Evolutionary conservation across 2,888 invertebrate species (phyloP).

Genomic region (Stegophylla sp.): DNA sequence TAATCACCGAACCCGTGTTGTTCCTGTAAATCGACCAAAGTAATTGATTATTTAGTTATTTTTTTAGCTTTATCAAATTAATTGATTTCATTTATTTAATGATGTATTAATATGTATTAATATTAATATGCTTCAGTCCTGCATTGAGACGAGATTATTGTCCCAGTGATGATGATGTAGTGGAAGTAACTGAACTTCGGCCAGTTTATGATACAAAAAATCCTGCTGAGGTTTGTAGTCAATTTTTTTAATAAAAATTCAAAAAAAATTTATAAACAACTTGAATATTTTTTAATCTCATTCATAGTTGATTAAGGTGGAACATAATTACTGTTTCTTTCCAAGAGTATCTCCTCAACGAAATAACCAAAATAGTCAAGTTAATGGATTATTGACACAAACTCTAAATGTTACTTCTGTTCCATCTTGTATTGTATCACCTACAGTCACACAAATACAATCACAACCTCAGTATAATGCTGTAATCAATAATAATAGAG

Average conservation of each 20-base stretch:
- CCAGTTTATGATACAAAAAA: conserved; percentile 48
- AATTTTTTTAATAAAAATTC: neutral
- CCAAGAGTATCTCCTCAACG: conserved; percentile 34
- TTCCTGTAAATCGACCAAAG: conserved; percentile 46
- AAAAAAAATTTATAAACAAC: neutral
- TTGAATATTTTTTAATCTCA: neutral
- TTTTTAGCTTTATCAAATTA: neutral
- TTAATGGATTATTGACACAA: conserved; percentile 39
- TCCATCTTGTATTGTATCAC: conserved; percentile 51
- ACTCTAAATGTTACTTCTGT: conserved; percentile 29
- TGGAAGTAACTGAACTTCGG: conserved; percentile 47
- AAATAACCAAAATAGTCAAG: conserved; percentile 36
- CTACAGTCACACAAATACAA: conserved; percentile 28
- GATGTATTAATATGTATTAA: too few species aligned
- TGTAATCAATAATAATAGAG: conserved; percentile 48
- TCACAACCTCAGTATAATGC: conserved; percentile 39
- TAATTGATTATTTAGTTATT: conserved; percentile 9
- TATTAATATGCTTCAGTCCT: conserved; percentile 23
- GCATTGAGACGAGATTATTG: conserved; percentile 45
- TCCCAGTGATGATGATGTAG: conserved; percentile 45
- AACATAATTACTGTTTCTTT: conserved; percentile 49
- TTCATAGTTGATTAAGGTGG: conserved; percentile 46
- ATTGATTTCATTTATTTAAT: neutral
- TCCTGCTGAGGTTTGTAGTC: conserved; percentile 38
- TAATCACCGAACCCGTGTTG: conserved; percentile 51